Percentiles rank a stretch among this genome's conserved stretches.
These are phyloP conservation scores for Pollachius pollachius DNA, from an alignment of 2,113 vertebrate genomes.

Conservation along the genomic window DNA sequence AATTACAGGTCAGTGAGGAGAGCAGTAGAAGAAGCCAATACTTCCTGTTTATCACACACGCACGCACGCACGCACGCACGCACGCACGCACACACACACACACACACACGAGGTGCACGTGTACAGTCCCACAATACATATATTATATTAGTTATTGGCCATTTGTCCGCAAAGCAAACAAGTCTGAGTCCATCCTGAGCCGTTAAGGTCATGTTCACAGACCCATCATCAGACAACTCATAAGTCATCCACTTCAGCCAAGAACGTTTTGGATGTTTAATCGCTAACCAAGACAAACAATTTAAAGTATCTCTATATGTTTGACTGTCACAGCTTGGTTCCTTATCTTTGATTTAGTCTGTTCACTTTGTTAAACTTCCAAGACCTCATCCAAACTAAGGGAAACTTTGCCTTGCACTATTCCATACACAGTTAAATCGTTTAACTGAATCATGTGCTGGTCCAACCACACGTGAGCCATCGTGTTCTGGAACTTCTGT, in stretches of 20 bases:
- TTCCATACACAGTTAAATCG: too few species aligned
- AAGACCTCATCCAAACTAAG: too few species aligned
- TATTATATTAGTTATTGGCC: neutral
- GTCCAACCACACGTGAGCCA: too few species aligned
- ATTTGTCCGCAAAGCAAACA: slow-evolving; percentile 10
- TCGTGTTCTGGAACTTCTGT: too few species aligned
- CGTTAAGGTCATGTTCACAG: neutral
- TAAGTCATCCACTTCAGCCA: neutral
- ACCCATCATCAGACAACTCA: neutral
- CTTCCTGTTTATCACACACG: neutral
- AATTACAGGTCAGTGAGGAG: too few species aligned
- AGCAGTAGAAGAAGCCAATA: too few species aligned
- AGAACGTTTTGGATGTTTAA: neutral
- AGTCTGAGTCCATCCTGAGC: neutral
- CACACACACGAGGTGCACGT: neutral
- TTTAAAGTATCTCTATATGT: too few species aligned
- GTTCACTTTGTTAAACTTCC: too few species aligned
- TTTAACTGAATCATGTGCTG: too few species aligned
- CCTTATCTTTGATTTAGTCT: too few species aligned
- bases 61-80: neutral
- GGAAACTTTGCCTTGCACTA: too few species aligned
- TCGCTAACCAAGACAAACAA: neutral
- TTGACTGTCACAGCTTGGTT: too few species aligned
- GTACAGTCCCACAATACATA: neutral
- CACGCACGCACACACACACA: slow-evolving; percentile 1